Percentiles rank a stretch among this genome's conserved stretches.
Conservation (phyloP, 2,797 vertebrate genomes). For the Sebastes taczanowskii region DNA sequence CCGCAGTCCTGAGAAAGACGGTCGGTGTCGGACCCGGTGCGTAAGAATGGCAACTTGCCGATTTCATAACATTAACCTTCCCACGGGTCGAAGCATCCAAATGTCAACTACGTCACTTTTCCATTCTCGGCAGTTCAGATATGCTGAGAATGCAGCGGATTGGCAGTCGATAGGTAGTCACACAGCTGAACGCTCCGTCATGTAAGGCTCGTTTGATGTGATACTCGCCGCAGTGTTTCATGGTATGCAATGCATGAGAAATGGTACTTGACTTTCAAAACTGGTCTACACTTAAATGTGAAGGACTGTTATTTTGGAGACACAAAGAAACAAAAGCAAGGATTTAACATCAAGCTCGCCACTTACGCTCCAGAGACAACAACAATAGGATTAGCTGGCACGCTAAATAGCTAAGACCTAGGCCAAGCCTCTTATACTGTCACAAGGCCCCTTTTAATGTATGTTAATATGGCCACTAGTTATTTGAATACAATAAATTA, state of each 20-base stretch:
- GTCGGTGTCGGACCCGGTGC: background rate
- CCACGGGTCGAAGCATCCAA: background rate
- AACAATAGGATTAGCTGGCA: slow-evolving; percentile 71
- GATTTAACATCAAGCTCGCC: slow-evolving; percentile 61
- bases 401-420: slow-evolving; percentile 47
- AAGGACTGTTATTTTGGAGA: slow-evolving; percentile 47
- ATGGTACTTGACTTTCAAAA: slow-evolving; percentile 44
- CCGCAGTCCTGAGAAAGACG: slow-evolving; percentile 11
- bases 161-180: background rate
- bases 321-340: slow-evolving; percentile 56
- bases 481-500: background rate
- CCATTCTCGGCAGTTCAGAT: slow-evolving; percentile 12
- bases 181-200: background rate
- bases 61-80: slow-evolving; percentile 31
- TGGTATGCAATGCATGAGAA: background rate
- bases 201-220: slow-evolving; percentile 6
- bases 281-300: slow-evolving; percentile 23
- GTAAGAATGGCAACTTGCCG: slow-evolving; percentile 20
- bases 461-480: slow-evolving; percentile 34
- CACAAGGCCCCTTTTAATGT: slow-evolving; percentile 42
- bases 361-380: slow-evolving; percentile 59
- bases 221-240: slow-evolving; percentile 6
- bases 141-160: slow-evolving; percentile 6
- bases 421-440: slow-evolving; percentile 65
- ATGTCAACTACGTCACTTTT: slow-evolving; percentile 25